Conservation (phyloP, 64 coral and sea anemone genomes). For the Montipora sp. region DNA sequence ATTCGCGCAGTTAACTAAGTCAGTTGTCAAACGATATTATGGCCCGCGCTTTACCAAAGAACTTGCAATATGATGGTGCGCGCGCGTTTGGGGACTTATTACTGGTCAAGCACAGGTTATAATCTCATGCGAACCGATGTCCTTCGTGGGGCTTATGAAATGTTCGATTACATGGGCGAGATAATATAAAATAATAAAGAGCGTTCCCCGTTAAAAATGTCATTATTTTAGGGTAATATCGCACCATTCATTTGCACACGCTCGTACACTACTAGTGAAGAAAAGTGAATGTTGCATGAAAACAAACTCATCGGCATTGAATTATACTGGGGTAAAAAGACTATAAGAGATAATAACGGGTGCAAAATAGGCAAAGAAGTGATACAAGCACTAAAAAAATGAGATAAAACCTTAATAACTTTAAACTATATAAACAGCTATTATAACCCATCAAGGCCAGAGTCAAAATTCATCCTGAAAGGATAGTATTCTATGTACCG, state of each 20-base stretch:
- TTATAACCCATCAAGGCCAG: background rate
- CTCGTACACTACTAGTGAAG: background rate
- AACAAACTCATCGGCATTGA: background rate
- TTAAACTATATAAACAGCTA: background rate
- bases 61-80: background rate
- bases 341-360: background rate
- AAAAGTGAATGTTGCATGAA: background rate
- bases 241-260: background rate
- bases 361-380: background rate
- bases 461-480: background rate
- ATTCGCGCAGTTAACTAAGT: background rate
- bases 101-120: background rate
- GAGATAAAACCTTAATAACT: background rate
- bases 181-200: background rate
- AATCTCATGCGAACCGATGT: background rate
- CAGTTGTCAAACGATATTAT: background rate
- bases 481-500: background rate
- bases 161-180: background rate
- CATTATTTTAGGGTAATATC: background rate
- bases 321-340: background rate
- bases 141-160: background rate
- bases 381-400: background rate
- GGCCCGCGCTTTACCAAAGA: background rate
- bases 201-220: background rate
- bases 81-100: background rate